Base-by-base conservation (phyloP, 2,888 invertebrate species). In the Rhingia rostrata region DNA sequence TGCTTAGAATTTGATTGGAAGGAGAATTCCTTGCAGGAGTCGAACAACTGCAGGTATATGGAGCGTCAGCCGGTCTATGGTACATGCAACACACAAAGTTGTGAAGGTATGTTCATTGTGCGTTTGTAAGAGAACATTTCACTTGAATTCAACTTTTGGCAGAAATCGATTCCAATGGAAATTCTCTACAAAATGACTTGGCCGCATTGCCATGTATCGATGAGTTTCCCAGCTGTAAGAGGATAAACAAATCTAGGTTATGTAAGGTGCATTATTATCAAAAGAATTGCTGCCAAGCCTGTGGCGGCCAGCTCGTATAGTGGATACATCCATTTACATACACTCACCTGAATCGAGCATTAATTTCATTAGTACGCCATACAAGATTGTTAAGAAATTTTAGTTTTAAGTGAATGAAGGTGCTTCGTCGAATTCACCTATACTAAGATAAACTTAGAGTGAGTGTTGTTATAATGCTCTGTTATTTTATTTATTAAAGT, bases 241-340 rank as follows among this genome's bases (percentile, higher is more conserved):
- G 97, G 87, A 97, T 96, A 14, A 95, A 96, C 53, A 96, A 96
- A 90, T 96, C 96, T 49, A 93, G 96, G 56, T 93, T 97, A 30
- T 97, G 97, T 90, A 94, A 95, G 89, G 95, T 96, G 90, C 94
- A 94, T 73, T 97, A 96, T 92, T 97, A 97, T 92, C 94, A 94
- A 73, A 94, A 94, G 87, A 94, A 95, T 88, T 97, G 97, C 92
- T 97, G 97, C 91, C 94, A 92, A 54, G 94, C 95, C 73, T 95
- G 95, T 60, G 80, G 85, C 54, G 87, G 86, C 33, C 86, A 82
- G 49, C 78, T 86, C 22, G n/a, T 30, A 12, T 73, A 73, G 14
- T 6, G 22, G 22, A 22, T 22, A 22, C 22, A 22, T 30, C 10
- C 47, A 45, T 33, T 10, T 32, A 39, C n/a, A 22, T 43, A 37